Evolutionary conservation across 2,113 vertebrate species (phyloP), one percentile per base, ranked within the genome.

Genomic region (Anolis sagrei): DNA sequence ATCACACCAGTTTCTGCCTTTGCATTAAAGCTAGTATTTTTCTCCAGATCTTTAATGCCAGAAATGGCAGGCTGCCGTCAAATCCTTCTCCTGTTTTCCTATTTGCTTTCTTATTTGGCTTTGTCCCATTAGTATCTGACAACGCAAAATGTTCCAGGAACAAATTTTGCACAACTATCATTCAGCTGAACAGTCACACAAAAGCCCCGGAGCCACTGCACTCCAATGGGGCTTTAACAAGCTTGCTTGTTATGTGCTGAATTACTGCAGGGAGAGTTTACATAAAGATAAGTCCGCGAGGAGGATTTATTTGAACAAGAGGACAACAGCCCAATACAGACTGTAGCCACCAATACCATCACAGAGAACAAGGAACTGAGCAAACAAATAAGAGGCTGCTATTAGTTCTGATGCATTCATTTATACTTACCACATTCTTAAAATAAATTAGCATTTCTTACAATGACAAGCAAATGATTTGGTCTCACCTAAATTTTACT

Each of bases 1-100:
- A 72, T 82, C n/a, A 54, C 27, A 82, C 11, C 70, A 48, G 34
- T 54, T 32, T 70, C 79, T 72, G 48, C 44, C 48, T 82, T 81
- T 49, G 64, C 19, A 44, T 39, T 29, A 21, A 29, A 80, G 39
- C 62, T 39, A 80, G 36, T 34, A 7, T 66, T 32, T 49, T 32
- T 18, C 18, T 44, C 39, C 64, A 81, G 7, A 18, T 49, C 44
- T 81, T 19, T 34, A 54, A 36, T 4, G 18, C 9, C n/a, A 82
- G 49, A 73, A 58, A 21, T 61, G 34, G 69, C 49, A 82, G 73
- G 7, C 16, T 73, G 32, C 32, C 23, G 73, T 27, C 69, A 51
- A 54, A 69, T 36, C 27, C 7, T 73, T 68, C 5, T 68, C 58
- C 54, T 58, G 19, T 61, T 29, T 48, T 73, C 27, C 25, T 21